Percentiles rank a stretch among this genome's conserved stretches.
Evolutionary conservation across 53 echinoderm and acorn worm genomes (phyloP).

Genomic region (Glandiceps talaboti): DNA sequence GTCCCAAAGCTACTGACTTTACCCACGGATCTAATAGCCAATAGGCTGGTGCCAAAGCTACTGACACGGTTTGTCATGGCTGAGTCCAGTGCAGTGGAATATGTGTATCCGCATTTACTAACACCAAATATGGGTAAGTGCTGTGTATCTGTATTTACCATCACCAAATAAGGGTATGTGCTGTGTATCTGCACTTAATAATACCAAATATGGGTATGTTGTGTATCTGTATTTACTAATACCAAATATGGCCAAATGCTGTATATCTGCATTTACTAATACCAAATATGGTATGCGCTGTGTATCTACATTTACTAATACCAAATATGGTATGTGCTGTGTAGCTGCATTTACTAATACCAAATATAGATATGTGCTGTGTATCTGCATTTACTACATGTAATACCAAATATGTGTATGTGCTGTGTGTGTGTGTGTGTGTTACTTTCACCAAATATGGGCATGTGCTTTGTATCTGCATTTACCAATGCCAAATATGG

Average conservation of each 20-base stretch:
- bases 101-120: conserved; percentile 72
- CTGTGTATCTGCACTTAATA: conserved; percentile 72
- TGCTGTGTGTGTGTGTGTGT: conserved; percentile 56
- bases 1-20: conserved; percentile 63
- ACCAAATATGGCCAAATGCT: too few species aligned
- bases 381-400: conserved; percentile 72
- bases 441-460: conserved; percentile 64
- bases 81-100: conserved; percentile 59
- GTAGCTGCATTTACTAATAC: conserved; percentile 72
- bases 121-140: conserved; percentile 62
- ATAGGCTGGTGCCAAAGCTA: conserved; percentile 55
- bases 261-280: too few species aligned
- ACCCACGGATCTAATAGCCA: conserved; percentile 63
- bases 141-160: conserved; percentile 69
- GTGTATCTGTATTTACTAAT: conserved; percentile 74
- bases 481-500: too few species aligned
- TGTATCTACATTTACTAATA: too few species aligned
- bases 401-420: conserved; percentile 67
- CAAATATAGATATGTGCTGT: conserved; percentile 58
- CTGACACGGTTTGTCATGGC: conserved; percentile 88
- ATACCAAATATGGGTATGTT: conserved; percentile 66
- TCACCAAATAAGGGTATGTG: conserved; percentile 60
- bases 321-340: too few species aligned
- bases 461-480: too few species aligned
- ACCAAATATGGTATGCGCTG: too few species aligned